Conservation (phyloP, 2,888 invertebrate species). For the Antheraea assamensis region DNA sequence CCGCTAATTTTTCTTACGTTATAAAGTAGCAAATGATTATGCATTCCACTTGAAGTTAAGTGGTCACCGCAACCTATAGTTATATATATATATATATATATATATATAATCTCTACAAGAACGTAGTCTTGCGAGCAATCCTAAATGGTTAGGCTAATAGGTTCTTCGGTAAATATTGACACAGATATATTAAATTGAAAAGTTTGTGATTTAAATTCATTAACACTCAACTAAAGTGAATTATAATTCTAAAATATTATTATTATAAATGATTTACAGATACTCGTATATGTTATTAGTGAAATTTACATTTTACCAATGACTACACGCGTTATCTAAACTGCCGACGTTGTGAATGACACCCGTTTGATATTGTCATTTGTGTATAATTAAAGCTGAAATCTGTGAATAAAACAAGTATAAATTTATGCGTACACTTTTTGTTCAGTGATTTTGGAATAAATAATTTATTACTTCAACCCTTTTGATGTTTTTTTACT, state of each 20-base stretch:
- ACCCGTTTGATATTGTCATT: background rate
- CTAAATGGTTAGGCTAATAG: too few species aligned
- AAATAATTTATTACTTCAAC: background rate
- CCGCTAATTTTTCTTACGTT: too few species aligned
- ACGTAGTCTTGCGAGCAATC: too few species aligned
- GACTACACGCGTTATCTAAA: background rate
- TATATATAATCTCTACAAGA: too few species aligned
- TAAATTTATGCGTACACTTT: background rate
- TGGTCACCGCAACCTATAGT: too few species aligned
- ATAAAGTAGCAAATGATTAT: too few species aligned
- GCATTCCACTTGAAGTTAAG: too few species aligned
- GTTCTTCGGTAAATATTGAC: too few species aligned
- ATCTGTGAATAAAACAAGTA: background rate
- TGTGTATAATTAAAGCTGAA: constrained; percentile 2
- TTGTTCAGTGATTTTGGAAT: background rate
- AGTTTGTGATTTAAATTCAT: too few species aligned
- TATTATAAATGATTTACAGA: background rate
- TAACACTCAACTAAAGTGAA: background rate
- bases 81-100: too few species aligned
- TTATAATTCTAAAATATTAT: background rate
- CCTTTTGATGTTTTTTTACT: background rate
- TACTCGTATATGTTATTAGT: background rate
- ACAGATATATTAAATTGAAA: too few species aligned
- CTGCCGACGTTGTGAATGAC: background rate
- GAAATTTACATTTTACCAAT: background rate